These are phyloP conservation scores for Anomalospiza imberbis DNA, from an alignment of 2,797 vertebrate genomes.

Conservation along the genomic window DNA sequence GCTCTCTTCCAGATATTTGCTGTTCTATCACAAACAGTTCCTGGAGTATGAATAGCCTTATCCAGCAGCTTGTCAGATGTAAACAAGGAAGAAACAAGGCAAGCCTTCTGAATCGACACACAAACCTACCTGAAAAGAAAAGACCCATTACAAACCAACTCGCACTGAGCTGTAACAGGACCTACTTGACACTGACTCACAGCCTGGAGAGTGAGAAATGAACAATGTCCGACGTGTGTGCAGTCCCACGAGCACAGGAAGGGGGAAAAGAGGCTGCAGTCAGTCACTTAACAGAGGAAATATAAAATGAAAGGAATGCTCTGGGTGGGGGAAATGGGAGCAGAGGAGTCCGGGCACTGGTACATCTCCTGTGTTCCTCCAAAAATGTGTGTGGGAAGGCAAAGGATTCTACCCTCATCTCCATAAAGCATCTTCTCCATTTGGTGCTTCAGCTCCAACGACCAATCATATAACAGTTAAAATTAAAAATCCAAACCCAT, in stretches of 20 bases:
- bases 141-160: constrained; percentile 64
- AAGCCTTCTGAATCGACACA: constrained; percentile 78
- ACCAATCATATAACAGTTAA: constrained; percentile 87
- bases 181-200: constrained; percentile 76
- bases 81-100: constrained; percentile 56
- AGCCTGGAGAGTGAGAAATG: constrained; percentile 76
- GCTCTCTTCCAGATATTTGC: constrained; percentile 84
- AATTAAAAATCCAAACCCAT: constrained; percentile 70
- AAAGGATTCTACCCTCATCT: constrained; percentile 71
- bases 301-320: constrained; percentile 46
- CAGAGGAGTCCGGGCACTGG: constrained; percentile 49
- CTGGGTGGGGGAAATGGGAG: constrained; percentile 62
- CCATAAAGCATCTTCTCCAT: constrained; percentile 76
- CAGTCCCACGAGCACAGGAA: constrained; percentile 48
- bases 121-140: constrained; percentile 83
- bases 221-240: constrained; percentile 69
- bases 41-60: constrained; percentile 92
- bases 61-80: constrained; percentile 63
- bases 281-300: constrained; percentile 65
- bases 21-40: constrained; percentile 99
- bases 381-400: constrained; percentile 72
- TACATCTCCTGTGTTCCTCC: constrained; percentile 64
- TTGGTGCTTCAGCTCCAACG: constrained; percentile 86
- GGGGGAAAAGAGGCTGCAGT: constrained; percentile 67
- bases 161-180: constrained; percentile 84